Evolutionary conservation across 2,113 vertebrate species (phyloP).

Genomic region (Gracilinanus agilis): DNA sequence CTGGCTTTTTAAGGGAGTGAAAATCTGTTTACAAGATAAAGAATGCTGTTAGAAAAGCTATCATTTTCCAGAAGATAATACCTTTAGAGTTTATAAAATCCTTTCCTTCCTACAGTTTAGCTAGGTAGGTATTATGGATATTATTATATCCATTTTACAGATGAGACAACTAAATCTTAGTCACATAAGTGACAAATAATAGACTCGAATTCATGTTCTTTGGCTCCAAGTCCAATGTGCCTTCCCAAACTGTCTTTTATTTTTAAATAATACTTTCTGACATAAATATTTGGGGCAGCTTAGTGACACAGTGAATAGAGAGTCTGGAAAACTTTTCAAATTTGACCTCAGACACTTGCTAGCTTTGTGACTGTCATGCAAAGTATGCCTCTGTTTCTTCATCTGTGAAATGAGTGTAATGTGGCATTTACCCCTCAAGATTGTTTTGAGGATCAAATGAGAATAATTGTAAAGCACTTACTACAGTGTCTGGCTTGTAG

Average conservation of each 20-base stretch:
- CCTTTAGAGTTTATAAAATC: not conserved
- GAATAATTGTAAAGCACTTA: not conserved
- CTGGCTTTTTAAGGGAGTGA: slow-evolving; percentile 21
- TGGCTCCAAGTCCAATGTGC: not conserved
- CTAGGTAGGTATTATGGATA: not conserved
- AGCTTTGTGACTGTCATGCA: not conserved
- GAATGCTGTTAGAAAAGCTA: slow-evolving; percentile 9
- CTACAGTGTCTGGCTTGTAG: not conserved
- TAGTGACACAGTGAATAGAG: not conserved
- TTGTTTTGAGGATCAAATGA: not conserved
- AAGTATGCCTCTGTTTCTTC: not conserved
- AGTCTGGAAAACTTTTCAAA: too few species aligned
- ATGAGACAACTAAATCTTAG: not conserved
- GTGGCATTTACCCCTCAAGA: not conserved
- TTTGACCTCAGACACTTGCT: not conserved
- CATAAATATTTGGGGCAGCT: not conserved
- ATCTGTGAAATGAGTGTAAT: not conserved
- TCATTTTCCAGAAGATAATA: not conserved
- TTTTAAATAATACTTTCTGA: not conserved
- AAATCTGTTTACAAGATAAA: slow-evolving; percentile 44
- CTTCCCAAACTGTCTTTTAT: not conserved
- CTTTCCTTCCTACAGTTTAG: not conserved
- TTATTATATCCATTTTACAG: not conserved
- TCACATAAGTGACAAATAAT: not conserved
- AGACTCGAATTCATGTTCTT: not conserved